phyloP scores from a whole-genome alignment of 1,140 invertebrate genomes.

The Caenorhabditis inopinata region DNA sequence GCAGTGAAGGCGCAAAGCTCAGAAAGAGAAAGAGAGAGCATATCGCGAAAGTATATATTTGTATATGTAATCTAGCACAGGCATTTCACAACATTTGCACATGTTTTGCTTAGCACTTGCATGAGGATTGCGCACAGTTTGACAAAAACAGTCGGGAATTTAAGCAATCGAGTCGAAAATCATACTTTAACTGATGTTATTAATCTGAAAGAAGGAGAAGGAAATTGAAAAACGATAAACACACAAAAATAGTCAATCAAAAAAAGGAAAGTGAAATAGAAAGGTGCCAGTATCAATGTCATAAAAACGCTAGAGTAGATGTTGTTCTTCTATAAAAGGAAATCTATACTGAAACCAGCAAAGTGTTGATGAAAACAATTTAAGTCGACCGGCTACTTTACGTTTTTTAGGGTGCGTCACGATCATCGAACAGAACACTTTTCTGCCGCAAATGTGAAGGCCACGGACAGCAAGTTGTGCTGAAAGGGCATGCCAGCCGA shows the following conservation, averaged over 20 bases:
- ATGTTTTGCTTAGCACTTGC: too few relatives aligned
- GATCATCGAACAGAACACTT: conserved; percentile 51
- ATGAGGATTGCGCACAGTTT: too few relatives aligned
- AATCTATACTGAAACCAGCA: too few relatives aligned
- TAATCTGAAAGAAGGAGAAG: background rate
- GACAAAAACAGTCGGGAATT: too few relatives aligned
- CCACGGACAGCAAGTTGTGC: conserved; percentile 57
- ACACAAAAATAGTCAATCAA: background rate
- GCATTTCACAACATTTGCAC: too few relatives aligned
- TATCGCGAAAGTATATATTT: too few relatives aligned
- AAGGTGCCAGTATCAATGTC: background rate
- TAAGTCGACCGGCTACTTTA: too few relatives aligned
- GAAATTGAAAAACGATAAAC: background rate
- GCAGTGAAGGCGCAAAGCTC: too few relatives aligned
- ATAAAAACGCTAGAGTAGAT: background rate
- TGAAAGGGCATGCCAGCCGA: conserved; percentile 62
- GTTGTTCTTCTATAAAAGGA: too few relatives aligned
- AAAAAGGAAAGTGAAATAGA: background rate
- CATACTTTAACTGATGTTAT: conserved; percentile 19
- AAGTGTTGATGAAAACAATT: background rate
- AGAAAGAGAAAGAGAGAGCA: too few relatives aligned
- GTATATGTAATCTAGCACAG: too few relatives aligned
- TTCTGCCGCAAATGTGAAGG: conserved; percentile 66
- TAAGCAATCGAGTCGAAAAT: conserved; percentile 8
- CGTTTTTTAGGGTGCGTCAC: background rate